phyloP scores from a whole-genome alignment of 2,888 invertebrate genomes.

The Meganola albula region DNA sequence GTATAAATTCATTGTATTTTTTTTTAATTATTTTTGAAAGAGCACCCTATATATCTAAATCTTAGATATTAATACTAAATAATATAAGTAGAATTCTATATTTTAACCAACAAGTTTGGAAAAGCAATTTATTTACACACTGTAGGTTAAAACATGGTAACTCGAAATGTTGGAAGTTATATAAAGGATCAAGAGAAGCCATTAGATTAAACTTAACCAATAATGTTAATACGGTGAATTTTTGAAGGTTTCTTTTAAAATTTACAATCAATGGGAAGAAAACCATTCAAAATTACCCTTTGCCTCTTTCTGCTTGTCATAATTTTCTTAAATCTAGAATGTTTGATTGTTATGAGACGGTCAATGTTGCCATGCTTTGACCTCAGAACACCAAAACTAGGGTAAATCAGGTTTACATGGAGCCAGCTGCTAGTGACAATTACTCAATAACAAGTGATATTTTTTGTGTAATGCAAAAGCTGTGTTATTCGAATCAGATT shows the following conservation, averaged over 20 bases:
- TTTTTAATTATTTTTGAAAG: no score
- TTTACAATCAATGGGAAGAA: conserved; percentile 59
- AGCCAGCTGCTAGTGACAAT: no score
- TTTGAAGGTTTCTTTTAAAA: conserved; percentile 64
- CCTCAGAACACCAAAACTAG: no score
- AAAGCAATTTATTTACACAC: conserved; percentile 59
- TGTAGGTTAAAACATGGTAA: conserved; percentile 63
- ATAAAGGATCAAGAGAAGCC: conserved; percentile 40
- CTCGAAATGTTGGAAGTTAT: conserved; percentile 65
- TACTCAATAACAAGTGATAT: no score
- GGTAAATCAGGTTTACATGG: no score
- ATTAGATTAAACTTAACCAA: conserved; percentile 39
- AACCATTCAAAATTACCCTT: conserved; percentile 66
- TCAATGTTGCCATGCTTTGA: no score
- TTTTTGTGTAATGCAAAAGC: no score
- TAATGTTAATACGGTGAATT: conserved; percentile 44
- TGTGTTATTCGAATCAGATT: no score
- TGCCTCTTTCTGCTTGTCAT: conserved; percentile 75
- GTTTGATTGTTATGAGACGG: no score
- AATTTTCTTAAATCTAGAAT: conserved; percentile 38
- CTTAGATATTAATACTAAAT: conserved; percentile 15
- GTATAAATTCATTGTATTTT: no score
- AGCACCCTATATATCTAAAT: no score
- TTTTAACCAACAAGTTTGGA: conserved; percentile 25
- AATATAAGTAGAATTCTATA: conserved; percentile 18